phyloP scores from a whole-genome alignment of 2,113 vertebrate genomes.

The Gulo gulo region DNA sequence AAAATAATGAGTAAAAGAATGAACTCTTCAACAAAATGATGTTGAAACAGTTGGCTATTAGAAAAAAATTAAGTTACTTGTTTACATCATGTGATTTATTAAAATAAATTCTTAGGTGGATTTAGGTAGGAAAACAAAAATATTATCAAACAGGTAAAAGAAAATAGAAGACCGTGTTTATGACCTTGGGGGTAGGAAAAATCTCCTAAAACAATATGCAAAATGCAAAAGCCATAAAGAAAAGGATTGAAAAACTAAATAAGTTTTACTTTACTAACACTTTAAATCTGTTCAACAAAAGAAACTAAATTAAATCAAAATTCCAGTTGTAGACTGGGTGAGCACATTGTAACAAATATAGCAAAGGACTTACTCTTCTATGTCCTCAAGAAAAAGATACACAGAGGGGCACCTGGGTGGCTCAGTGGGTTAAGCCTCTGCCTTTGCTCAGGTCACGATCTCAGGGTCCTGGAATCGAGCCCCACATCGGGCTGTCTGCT shows the following conservation, averaged over 20 bases:
- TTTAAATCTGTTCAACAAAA: background rate
- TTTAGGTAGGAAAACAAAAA: background rate
- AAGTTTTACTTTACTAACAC: constrained; percentile 4
- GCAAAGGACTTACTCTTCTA: background rate
- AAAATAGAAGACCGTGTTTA: background rate
- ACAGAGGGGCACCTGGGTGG: too few species aligned
- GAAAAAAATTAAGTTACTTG: background rate
- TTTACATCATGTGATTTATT: background rate
- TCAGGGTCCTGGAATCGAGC: too few species aligned
- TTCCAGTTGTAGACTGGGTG: background rate
- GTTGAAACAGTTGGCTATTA: background rate
- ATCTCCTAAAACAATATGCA: background rate
- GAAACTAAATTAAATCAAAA: background rate
- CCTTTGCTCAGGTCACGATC: too few species aligned
- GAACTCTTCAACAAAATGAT: background rate
- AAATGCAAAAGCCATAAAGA: background rate
- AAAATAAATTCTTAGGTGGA: background rate
- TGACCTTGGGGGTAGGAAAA: background rate
- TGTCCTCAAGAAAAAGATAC: background rate
- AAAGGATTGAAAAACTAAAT: background rate
- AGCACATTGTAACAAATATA: background rate
- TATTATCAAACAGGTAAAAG: background rate
- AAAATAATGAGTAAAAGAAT: background rate
- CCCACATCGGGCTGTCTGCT: too few species aligned
- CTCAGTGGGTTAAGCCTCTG: too few species aligned